Base-by-base conservation (phyloP, 2,797 vertebrate species). In the Champsocephalus gunnari region DNA sequence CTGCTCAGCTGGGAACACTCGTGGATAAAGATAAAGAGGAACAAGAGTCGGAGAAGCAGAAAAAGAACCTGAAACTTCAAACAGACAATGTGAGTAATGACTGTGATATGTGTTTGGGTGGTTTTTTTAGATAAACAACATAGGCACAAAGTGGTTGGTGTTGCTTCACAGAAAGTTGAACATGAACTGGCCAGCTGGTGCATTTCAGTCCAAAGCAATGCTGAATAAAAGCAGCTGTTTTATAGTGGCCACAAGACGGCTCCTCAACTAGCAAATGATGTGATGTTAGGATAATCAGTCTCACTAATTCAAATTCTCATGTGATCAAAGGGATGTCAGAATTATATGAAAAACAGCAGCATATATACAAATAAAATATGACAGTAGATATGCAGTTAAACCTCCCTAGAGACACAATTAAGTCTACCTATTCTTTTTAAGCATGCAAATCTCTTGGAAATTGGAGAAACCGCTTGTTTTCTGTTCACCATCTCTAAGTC, bases 31-130 rank as follows among this genome's bases (percentile, higher is more conserved):
- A 43, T 1, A 68, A 73, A 62, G 13, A 63, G 8, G 57, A 76
- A 61, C 57, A 55, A 12, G 45, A 63, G 16, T 54, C 12, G 43
- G 12, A 41, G 5, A 64, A 72, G 68, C 53, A 58, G 50, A 73
- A 28, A 54, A 41, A 71, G 24, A 49, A 73, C 48, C 12, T 4
- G 16, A 50, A 71, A 51, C 14, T 6, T 21, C 14, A 41, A 32
- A 71, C 32, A 28, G 44, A 80, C 66, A 71, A 54, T 13, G 86
- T 90, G 67, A 91, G 87, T 91, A 85, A 44, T 57, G 9, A 21
- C 14, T 49, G 11, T 10, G 14, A 38, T 28, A 61, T 80, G 32
- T 4, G 45, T 51, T 65, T 54, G 19, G 5, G 14, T 70, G 44
- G 14, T 50, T 7, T 73, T 66, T 28, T 28, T 59, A 51, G 19